Base-by-base conservation (phyloP, 2,888 invertebrate species). In the Sphinx pinastri region DNA sequence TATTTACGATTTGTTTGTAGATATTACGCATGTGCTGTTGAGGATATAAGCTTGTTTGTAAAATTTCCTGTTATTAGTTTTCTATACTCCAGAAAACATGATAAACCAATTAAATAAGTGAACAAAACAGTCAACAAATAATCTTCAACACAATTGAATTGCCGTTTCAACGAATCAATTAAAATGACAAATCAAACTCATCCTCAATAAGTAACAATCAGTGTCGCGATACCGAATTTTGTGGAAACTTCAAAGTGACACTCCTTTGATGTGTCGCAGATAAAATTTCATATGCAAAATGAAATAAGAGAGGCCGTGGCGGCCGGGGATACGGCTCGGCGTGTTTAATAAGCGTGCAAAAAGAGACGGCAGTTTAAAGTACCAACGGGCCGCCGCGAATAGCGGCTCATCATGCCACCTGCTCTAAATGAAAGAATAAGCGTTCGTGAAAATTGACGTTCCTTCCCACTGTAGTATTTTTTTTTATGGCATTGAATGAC, bases 241-340 rank as follows among this genome's bases (percentile, higher is more conserved):
- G 74, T 70, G 74, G 76, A 75, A 81, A 84, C 78, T 80, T 85
- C 84, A 86, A 86, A 85, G 85, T 80, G 79, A 78, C 75, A 72
- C 72, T 79, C 78, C 84, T 88, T 88, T 89, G 86, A 88, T 86
- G 86, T 87, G 81, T 80, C 72, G 75, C 76, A 84, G 86, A 87
- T 88, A 86, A 85, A 86, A 87, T 88, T 87, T 88, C 87, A 85
- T 82, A 87, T 85, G 84, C 83, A 85, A 88, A 88, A 88, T 87
- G 85, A 88, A 87, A 88, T 88, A 87, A 88, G 82, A 86, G 84
- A 80, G 49, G 49, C 49, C 47, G 19, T 47, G 49, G 49, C 47
- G 49, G 47, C 47, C 13, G 57, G 51, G 82, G 82, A 83, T 82
- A 83, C 74, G 84, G 81, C 84, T 38, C 38, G 84, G 85, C 84